These are phyloP conservation scores for Rhinoraja longicauda DNA, from an alignment of 2,797 vertebrate genomes.

Conservation along the genomic window DNA sequence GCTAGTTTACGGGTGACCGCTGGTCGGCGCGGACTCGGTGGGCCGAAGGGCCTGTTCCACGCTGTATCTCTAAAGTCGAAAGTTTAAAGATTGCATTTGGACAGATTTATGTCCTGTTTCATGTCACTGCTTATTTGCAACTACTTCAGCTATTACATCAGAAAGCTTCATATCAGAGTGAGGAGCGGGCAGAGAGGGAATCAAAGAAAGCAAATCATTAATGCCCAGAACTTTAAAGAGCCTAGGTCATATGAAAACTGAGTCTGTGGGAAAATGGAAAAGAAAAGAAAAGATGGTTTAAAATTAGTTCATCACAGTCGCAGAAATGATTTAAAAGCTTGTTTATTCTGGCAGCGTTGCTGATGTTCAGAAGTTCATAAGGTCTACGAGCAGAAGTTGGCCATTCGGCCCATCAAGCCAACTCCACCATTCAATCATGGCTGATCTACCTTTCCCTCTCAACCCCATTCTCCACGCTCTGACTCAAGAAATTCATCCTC, in stretches of 20 bases:
- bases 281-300: conserved; percentile 48
- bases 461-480: too few relatives aligned
- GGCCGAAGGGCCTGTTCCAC: too few relatives aligned
- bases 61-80: too few relatives aligned
- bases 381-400: too few relatives aligned
- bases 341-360: conserved; percentile 68
- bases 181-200: not conserved
- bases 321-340: conserved; percentile 58
- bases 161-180: not conserved
- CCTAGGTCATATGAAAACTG: not conserved
- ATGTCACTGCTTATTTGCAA: not conserved
- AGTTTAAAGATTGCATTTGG: not conserved
- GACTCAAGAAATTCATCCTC: too few relatives aligned
- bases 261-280: conserved; percentile 47
- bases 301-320: conserved; percentile 48
- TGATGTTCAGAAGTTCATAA: conserved; percentile 41
- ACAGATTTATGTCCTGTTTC: not conserved
- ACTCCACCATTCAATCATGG: too few relatives aligned
- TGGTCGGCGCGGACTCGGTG: too few relatives aligned
- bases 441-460: too few relatives aligned
- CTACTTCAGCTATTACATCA: not conserved
- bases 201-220: not conserved
- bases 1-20: too few relatives aligned
- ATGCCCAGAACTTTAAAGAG: not conserved
- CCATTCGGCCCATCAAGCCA: too few relatives aligned